Base-by-base conservation (phyloP, 2,888 invertebrate genomes). In the Drosophila koepferae region DNA sequence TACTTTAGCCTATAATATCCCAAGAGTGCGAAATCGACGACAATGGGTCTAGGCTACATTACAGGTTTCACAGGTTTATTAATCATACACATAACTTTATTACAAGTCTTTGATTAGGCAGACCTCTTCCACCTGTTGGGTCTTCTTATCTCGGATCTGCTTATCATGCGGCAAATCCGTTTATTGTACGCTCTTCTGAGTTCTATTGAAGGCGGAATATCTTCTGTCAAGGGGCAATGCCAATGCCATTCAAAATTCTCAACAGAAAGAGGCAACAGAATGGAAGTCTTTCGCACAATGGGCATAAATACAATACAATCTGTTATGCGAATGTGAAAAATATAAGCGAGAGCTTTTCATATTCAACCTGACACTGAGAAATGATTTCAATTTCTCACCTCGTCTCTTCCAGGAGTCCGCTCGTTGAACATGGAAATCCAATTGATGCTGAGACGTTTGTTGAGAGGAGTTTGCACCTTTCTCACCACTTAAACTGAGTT, bases 311-410 rank as follows among this genome's bases (percentile, higher is more conserved):
- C 36, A 63, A 65, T 68, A 63, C 84, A 82, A 77, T 84, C 68
- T 71, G 59, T 69, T 72, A 74, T 75, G 59, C 54, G 55, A 75
- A 61, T 68, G 72, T 18, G 76, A 61, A 67, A 70, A 46, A 66
- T 46, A 31, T 63, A 54, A 62, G 48, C 34, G 46, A 74, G 59
- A 70, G 77, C 64, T 64, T 81, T 81, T 81, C 77, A 74, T 76
- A 74, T 81, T 75, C 83, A 78, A 73, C 72, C 73, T 72, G 84
- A 83, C 85, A 79, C 64, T 83, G 79, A 86, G 66, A 74, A 76
- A 79, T 76, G 75, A 81, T 74, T 73, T 71, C 82, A 82, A 82
- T 82, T 74, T 74, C 49, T 77, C 73, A 73, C 23, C 36, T 44
- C 46, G 8, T 6, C 20, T 9, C 41, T 44, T 5, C 10, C 44